Evolutionary conservation across 2,113 vertebrate genomes (phyloP).

Genomic region (Misgurnus anguillicaudatus): DNA sequence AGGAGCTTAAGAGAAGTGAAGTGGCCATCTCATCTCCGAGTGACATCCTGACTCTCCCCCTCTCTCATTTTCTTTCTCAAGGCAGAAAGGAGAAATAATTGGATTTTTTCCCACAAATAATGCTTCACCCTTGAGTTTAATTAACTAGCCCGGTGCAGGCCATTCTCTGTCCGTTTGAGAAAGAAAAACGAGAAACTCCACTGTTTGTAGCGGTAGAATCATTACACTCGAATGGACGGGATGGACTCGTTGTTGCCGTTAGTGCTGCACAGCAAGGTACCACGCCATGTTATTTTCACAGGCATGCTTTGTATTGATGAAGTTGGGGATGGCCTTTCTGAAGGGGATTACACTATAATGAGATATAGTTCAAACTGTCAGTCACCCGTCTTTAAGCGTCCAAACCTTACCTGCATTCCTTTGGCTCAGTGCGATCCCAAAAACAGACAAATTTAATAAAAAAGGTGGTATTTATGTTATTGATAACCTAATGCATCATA

Average conservation of each 20-base stretch:
- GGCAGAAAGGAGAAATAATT: conserved; percentile 79
- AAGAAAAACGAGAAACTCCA: conserved; percentile 61
- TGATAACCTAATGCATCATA: no score
- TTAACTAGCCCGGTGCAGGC: conserved; percentile 74
- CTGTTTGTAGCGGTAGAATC: conserved; percentile 34
- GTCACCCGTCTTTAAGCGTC: conserved; percentile 35
- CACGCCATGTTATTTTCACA: conserved; percentile 33
- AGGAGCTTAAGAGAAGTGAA: conserved; percentile 73
- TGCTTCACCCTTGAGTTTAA: conserved; percentile 83
- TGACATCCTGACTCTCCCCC: conserved; percentile 69
- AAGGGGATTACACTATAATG: conserved; percentile 50
- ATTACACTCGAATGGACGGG: not conserved
- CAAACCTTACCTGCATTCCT: not conserved
- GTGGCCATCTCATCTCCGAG: conserved; percentile 73
- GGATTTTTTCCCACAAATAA: conserved; percentile 86
- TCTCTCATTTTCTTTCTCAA: conserved; percentile 58
- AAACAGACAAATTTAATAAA: not conserved
- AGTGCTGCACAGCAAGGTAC: conserved; percentile 15
- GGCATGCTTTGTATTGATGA: conserved; percentile 53
- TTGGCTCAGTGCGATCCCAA: not conserved
- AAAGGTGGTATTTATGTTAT: not conserved
- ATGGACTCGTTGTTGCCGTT: conserved; percentile 14
- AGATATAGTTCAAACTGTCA: conserved; percentile 55
- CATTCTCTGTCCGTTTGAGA: conserved; percentile 61
- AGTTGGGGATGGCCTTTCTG: conserved; percentile 52